Evolutionary conservation across 2,113 vertebrate species (phyloP).

Genomic region (Actenoides lindsayi): DNA sequence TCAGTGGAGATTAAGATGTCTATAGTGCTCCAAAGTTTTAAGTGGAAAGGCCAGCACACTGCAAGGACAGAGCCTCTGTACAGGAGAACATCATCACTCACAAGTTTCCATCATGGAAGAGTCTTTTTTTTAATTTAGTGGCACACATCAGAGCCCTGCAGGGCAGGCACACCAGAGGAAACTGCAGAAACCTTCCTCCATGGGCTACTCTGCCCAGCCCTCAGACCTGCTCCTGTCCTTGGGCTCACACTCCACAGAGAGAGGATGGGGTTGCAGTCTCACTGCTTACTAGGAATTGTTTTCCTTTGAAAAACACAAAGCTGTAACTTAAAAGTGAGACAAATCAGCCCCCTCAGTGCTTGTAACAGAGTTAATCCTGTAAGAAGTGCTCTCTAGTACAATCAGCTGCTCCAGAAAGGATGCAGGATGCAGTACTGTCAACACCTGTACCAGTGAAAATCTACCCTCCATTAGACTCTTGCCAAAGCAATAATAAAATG

Average conservation of each 20-base stretch:
- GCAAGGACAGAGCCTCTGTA: not conserved
- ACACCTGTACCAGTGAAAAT: not conserved
- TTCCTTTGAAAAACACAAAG: not conserved
- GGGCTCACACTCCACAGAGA: not conserved
- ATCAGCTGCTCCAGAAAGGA: not conserved
- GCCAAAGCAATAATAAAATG: not conserved
- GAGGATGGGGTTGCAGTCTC: not conserved
- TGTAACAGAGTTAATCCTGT: not conserved
- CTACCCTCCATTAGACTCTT: not conserved
- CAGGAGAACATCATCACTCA: not conserved
- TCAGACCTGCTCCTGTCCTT: not conserved
- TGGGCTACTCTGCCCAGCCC: not conserved
- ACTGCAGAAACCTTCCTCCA: not conserved
- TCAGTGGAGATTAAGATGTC: fast-evolving
- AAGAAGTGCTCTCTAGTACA: not conserved
- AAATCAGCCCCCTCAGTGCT: not conserved
- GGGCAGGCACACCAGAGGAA: not conserved
- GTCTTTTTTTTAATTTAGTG: not conserved
- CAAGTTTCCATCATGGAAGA: not conserved
- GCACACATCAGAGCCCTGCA: not conserved
- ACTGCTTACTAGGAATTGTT: not conserved
- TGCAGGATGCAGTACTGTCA: not conserved
- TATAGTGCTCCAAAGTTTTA: not conserved
- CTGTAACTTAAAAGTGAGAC: not conserved
- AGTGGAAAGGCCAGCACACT: too few relatives aligned